These are phyloP conservation scores for Dynastes grantii DNA, from an alignment of 2,888 invertebrate genomes.

Conservation along the genomic window DNA sequence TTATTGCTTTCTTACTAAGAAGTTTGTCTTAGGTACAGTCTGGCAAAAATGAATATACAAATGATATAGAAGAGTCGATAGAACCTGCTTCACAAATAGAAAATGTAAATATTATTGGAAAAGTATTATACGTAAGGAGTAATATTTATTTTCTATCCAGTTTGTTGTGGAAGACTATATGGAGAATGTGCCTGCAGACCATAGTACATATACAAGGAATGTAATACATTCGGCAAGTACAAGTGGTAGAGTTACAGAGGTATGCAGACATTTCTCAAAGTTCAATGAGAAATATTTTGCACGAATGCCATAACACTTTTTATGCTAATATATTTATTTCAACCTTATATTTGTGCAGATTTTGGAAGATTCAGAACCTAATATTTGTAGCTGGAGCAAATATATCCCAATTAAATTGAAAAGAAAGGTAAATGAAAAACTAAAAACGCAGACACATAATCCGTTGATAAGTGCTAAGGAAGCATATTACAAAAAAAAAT, in stretches of 20 bases:
- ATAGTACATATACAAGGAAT: neutral
- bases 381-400: neutral
- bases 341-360: neutral
- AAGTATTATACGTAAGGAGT: neutral
- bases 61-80: no score
- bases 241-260: neutral
- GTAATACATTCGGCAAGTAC: neutral
- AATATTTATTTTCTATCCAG: no score
- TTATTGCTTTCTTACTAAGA: neutral
- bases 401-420: constrained; percentile 1
- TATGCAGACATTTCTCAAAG: no score
- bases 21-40: no score
- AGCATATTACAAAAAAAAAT: no score
- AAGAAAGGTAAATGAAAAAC: neutral
- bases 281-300: no score
- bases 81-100: no score
- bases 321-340: no score
- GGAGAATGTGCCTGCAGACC: neutral
- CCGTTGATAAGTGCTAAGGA: neutral
- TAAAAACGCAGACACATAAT: no score
- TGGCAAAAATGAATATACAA: no score
- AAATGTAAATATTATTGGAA: neutral
- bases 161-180: no score
- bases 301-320: neutral
- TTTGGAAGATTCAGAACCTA: neutral